phyloP scores from a whole-genome alignment of 2,888 invertebrate genomes.

The Serrognathus titanus region DNA sequence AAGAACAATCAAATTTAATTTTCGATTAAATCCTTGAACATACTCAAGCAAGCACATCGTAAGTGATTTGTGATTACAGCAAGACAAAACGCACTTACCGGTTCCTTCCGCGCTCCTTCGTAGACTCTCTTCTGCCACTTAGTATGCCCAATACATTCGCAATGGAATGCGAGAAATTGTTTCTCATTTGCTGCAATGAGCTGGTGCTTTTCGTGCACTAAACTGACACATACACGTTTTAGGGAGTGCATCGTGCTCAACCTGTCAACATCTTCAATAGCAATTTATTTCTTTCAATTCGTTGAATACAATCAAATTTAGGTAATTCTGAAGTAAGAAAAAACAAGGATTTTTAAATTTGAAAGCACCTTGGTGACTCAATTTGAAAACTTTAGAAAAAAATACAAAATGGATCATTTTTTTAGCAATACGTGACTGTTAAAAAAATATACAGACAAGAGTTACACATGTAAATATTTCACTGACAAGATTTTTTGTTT shows the following conservation, averaged over 20 bases:
- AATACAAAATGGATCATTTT: no score
- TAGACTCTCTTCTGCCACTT: neutral
- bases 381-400: no score
- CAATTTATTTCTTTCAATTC: neutral
- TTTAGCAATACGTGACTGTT: no score
- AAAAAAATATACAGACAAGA: no score
- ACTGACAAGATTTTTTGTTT: no score
- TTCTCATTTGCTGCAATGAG: slow-evolving; percentile 11
- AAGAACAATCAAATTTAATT: neutral
- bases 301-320: no score
- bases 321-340: no score
- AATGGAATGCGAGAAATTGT: neutral
- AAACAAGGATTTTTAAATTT: no score
- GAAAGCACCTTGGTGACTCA: no score
- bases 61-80: neutral
- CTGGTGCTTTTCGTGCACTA: slow-evolving; percentile 17
- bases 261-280: slow-evolving; percentile 16
- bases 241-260: slow-evolving; percentile 7
- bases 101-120: neutral
- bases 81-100: neutral
- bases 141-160: neutral
- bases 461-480: no score
- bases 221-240: slow-evolving; percentile 14
- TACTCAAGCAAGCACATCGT: neutral
- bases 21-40: neutral